Evolutionary conservation across 2,797 vertebrate species (phyloP), one percentile per base, ranked within the genome.

Genomic region (Chrysocyon brachyurus): DNA sequence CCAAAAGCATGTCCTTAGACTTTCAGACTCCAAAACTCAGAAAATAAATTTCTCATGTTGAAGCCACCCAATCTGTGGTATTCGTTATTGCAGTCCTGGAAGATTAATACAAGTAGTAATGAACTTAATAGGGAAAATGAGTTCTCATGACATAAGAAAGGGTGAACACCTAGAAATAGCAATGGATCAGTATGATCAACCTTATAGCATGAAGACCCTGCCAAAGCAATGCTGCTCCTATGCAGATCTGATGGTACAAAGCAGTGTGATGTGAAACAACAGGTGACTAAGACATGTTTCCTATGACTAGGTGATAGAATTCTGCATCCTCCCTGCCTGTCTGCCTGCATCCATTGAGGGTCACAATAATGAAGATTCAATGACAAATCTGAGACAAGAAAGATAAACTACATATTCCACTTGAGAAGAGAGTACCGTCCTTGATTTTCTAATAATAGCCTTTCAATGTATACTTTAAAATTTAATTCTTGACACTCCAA

Each of bases 401-500:
- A 81, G 40, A 78, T 61, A 89, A 70, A 33, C 49, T 72, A 17
- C n/a, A 12, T 24, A 72, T 46, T 90, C 5, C 6, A 14, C 40
- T 54, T 33, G 59, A 52, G 33, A 92, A 75, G 36, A 21, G 33
- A 94, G 36, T 56, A 66, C 1, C 3, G 31, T 68, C 31, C 19
- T 88, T 17, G 54, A n/a, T 87, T 92, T 68, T 79, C 17, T 86
- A 56, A n/a, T 83, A 63, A 66, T 70, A 90, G 52, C 24, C n/a
- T 68, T 97, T 86, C 61, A 95, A 12, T 36, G 33, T 79, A 49
- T 24, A 59, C 36, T 79, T 94, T 49, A 36, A 78, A 63, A 31
- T 61, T 11, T 19, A 68, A 92, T 86, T 77, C 64, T 36, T 49
- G 54, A 72, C 16, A 86, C 61, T 64, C 49, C 28, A 59, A 72